phyloP scores from a whole-genome alignment of 92 coral and sea anemone species.

The Nematostella vectensis region DNA sequence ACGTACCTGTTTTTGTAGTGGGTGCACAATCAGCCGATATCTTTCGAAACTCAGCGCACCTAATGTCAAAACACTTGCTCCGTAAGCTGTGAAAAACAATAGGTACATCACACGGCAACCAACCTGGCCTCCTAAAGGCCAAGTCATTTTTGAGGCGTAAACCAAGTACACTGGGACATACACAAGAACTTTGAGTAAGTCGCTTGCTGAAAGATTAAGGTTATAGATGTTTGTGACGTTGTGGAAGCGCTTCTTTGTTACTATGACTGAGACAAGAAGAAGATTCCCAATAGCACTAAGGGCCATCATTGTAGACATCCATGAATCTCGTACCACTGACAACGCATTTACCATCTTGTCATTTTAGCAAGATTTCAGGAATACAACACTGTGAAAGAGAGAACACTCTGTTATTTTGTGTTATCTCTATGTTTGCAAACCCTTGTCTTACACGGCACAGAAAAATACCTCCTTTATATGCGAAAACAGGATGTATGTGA shows the following conservation, averaged over 20 bases:
- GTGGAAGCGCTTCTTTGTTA: constrained; percentile 30
- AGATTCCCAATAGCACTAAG: constrained; percentile 45
- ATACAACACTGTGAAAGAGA: too few relatives aligned
- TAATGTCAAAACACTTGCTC: constrained; percentile 36
- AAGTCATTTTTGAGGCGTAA: constrained; percentile 26
- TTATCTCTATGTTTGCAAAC: too few relatives aligned
- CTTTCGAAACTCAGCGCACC: constrained; percentile 62
- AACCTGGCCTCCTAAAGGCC: constrained; percentile 26
- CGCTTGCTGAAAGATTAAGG: constrained; percentile 49
- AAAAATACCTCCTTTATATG: too few relatives aligned
- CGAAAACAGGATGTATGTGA: too few relatives aligned
- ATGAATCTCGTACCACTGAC: constrained; percentile 23
- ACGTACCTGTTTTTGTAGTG: constrained; percentile 53
- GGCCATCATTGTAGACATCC: constrained; percentile 46
- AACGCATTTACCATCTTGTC: too few relatives aligned
- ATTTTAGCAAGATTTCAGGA: too few relatives aligned
- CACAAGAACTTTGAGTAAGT: constrained; percentile 41
- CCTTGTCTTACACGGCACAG: too few relatives aligned
- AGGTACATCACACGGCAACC: constrained; percentile 30
- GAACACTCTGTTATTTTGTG: too few relatives aligned
- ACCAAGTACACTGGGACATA: constrained; percentile 56
- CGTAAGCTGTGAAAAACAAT: constrained; percentile 30
- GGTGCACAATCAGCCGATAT: constrained; percentile 47
- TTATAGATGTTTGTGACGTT: constrained; percentile 60
- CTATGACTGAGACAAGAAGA: constrained; percentile 44